phyloP scores from a whole-genome alignment of 2,113 vertebrate species.

The Morone chrysops region DNA sequence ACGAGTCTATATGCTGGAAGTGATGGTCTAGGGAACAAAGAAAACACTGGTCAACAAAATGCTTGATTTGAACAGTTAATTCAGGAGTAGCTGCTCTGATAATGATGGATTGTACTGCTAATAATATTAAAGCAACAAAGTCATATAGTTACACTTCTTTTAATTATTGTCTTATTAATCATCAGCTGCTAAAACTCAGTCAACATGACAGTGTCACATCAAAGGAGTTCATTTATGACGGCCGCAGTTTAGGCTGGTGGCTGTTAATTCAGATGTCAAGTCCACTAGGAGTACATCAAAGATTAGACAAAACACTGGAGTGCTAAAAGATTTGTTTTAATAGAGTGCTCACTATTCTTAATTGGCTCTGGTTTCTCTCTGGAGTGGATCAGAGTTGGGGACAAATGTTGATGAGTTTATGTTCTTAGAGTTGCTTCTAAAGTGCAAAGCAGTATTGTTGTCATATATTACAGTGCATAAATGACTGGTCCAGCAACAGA shows the following conservation, averaged over 20 bases:
- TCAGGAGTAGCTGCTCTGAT: conserved; percentile 14
- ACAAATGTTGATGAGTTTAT: conserved; percentile 4
- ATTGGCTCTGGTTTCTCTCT: conserved; percentile 20
- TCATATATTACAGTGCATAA: neutral
- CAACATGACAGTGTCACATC: conserved; percentile 37
- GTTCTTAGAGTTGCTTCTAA: neutral
- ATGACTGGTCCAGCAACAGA: neutral
- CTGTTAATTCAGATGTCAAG: conserved; percentile 30
- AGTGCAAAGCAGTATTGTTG: neutral
- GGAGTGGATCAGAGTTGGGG: conserved; percentile 9
- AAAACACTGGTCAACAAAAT: conserved; percentile 7
- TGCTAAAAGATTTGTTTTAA: conserved; percentile 29
- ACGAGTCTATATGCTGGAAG: conserved; percentile 40
- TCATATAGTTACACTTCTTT: neutral
- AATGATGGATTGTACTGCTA: neutral
- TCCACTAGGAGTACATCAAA: conserved; percentile 41
- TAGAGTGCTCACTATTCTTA: conserved; percentile 16
- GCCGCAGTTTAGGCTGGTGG: conserved; percentile 22
- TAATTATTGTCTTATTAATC: conserved; percentile 27
- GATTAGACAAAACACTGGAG: conserved; percentile 36
- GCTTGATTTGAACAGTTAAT: conserved; percentile 34
- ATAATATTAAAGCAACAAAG: neutral
- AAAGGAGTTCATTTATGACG: conserved; percentile 31
- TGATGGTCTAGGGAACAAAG: conserved; percentile 62
- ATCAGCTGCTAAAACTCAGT: conserved; percentile 17